These are phyloP conservation scores for Lasioglossum morio DNA, from an alignment of 2,888 invertebrate genomes.

Conservation along the genomic window DNA sequence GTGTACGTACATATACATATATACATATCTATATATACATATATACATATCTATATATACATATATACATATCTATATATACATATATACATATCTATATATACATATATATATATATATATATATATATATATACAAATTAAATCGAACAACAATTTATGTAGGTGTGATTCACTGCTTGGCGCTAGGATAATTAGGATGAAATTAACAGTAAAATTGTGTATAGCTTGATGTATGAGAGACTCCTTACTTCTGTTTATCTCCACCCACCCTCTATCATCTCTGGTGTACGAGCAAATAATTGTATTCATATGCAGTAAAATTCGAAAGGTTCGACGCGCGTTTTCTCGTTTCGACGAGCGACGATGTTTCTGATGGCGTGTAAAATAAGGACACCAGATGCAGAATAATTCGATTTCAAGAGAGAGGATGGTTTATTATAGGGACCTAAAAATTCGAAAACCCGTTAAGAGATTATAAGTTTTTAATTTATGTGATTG, in stretches of 20 bases:
- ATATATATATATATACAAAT: constrained; percentile 53
- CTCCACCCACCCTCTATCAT: constrained; percentile 23
- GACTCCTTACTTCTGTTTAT: constrained; percentile 22
- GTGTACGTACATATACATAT: constrained; percentile 19
- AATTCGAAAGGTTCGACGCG: constrained; percentile 21
- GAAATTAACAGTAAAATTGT: constrained; percentile 71
- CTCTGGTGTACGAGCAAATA: constrained; percentile 35
- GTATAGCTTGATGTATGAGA: constrained; percentile 76
- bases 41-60: constrained; percentile 32
- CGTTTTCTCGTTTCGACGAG: constrained; percentile 35
- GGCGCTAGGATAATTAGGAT: constrained; percentile 71
- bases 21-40: constrained; percentile 40
- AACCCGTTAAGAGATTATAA: constrained; percentile 54
- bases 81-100: constrained; percentile 49
- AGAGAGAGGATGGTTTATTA: constrained; percentile 55
- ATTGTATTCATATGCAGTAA: constrained; percentile 54
- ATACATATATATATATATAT: constrained; percentile 25
- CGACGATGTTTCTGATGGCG: constrained; percentile 30
- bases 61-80: constrained; percentile 25
- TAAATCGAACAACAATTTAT: constrained; percentile 69
- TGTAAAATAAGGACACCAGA: constrained; percentile 19
- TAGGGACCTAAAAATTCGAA: constrained; percentile 71
- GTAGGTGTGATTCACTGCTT: constrained; percentile 71
- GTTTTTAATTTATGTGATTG: constrained; percentile 63
- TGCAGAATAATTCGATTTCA: constrained; percentile 13